Evolutionary conservation across 2,888 invertebrate species (phyloP), one percentile per base, ranked within the genome.

Genomic region (Stenurella melanura): DNA sequence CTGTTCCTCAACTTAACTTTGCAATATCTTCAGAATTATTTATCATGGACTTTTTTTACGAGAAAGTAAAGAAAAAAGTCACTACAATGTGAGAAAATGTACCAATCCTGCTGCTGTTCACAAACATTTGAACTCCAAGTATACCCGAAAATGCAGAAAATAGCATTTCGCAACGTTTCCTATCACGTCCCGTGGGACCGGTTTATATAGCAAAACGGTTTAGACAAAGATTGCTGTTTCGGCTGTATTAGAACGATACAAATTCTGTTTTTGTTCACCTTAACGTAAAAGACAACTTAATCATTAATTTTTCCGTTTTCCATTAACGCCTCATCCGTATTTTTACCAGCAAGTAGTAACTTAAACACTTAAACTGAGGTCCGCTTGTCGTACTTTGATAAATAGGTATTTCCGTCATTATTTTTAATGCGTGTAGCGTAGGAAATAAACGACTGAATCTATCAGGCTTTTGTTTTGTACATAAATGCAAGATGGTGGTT

Each of bases 381-480:
- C 58, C 78, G 73, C 77, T 80, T 71, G 74, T 79, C 75, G 81
- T 83, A 80, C 71, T 80, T 82, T 82, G 85, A 83, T 83, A 83
- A 85, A 85, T 83, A 80, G 81, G 83, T 81, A 81, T 82, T 83
- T 73, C 58, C 54, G 10, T 42, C 17, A 42, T 67, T 74, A 15
- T 64, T 38, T n/a, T 56, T 56, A 57, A 19, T 17, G 57, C 17
- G 64, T 38, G 12, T 66, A 66, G 64, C 11, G 19, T 63, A 58
- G 21, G 57, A 63, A 73, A 58, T 34, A 63, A 73, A 69, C 19
- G 74, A 58, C 60, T 34, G 74, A 57, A 42, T 18, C 6, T 19
- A 11, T 50, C 12, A 17, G 30, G 38, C 66, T 19, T 34, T 64
- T 30, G 18, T 66, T 66, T 73, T 66, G 57, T 66, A 67, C 58